A percentile compares a stretch with the other conserved stretches of the same genome.
These are phyloP conservation scores for Neolamprologus ventralis DNA, from an alignment of 2,113 vertebrate genomes.

Conservation along the genomic window DNA sequence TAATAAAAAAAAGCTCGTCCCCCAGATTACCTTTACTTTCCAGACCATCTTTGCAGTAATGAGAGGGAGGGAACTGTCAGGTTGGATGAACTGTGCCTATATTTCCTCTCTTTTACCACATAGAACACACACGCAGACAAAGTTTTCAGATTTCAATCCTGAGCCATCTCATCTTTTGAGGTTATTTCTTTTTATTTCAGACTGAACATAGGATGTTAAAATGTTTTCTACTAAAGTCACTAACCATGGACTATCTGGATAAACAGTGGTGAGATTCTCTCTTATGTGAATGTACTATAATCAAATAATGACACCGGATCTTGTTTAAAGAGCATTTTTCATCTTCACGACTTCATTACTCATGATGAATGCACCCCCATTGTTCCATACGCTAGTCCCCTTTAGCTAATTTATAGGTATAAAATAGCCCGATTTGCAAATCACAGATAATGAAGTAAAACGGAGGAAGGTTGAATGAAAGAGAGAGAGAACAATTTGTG, in stretches of 20 bases:
- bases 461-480: not conserved
- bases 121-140: not conserved
- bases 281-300: not conserved
- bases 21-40: not conserved
- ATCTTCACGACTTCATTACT: not conserved
- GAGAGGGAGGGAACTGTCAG: not conserved
- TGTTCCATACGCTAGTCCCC: not conserved
- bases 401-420: constrained; percentile 1
- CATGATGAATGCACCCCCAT: not conserved
- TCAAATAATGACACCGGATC: not conserved
- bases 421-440: constrained; percentile 4
- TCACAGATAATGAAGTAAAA: not conserved
- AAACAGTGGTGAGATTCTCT: not conserved
- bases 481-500: not conserved
- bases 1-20: not conserved
- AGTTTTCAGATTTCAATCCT: not conserved
- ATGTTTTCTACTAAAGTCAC: not conserved
- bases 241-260: not conserved
- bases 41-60: not conserved
- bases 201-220: not conserved
- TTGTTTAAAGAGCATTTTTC: not conserved
- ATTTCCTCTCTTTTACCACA: not conserved
- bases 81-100: not conserved
- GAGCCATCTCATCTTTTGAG: not conserved
- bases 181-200: not conserved